Conservation (phyloP, 2,113 vertebrate genomes). For the Solea solea region DNA sequence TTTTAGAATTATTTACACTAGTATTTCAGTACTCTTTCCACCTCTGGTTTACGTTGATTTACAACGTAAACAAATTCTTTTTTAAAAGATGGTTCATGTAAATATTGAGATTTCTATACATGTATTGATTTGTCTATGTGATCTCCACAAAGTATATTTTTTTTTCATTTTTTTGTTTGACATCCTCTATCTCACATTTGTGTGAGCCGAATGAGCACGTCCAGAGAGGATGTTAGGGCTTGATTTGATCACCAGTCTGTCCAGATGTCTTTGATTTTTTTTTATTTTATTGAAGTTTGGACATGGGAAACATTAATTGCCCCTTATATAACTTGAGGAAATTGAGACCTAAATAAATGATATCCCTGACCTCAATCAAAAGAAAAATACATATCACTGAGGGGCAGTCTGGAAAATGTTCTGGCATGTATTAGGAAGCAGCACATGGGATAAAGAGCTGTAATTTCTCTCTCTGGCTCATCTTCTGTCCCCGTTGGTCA, state of each 20-base stretch:
- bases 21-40: no score
- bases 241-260: constrained; percentile 3
- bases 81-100: no score
- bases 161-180: no score
- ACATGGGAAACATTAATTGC: not conserved
- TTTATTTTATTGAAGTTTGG: constrained; percentile 21
- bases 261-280: not conserved
- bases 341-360: not conserved
- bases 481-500: constrained; percentile 32
- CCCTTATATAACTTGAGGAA: not conserved
- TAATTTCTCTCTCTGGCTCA: constrained; percentile 13
- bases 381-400: constrained; percentile 2
- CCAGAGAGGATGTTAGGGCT: constrained; percentile 2
- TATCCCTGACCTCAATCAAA: not conserved
- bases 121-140: no score
- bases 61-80: no score
- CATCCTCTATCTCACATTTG: constrained; percentile 17
- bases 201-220: constrained; percentile 17
- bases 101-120: no score
- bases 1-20: no score
- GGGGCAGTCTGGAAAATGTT: constrained; percentile 9
- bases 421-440: constrained; percentile 3
- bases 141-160: no score
- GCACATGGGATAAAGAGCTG: constrained; percentile 15
- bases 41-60: no score